Evolutionary conservation across 2,797 vertebrate species (phyloP).

Genomic region (Rallus crepitans): DNA sequence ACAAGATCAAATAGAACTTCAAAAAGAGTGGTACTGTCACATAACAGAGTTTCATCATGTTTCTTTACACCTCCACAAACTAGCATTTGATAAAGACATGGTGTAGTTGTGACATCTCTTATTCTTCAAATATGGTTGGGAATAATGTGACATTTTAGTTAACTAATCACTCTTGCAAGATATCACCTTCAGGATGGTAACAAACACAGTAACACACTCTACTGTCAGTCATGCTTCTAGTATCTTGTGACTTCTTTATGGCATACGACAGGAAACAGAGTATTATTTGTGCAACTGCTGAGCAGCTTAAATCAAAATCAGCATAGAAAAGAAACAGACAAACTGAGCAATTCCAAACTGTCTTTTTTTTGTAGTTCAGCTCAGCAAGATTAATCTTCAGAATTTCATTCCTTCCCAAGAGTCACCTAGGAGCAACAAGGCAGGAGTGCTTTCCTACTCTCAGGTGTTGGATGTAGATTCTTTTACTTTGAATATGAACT

Average conservation of each 20-base stretch:
- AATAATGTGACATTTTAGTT: constrained; percentile 14
- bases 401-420: not conserved
- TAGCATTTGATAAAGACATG: not conserved
- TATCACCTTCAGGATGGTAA: not conserved
- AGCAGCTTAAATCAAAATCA: not conserved
- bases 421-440: not conserved
- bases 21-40: not conserved
- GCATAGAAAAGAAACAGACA: not conserved
- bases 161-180: not conserved
- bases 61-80: not conserved
- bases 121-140: not conserved
- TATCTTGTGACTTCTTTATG: not conserved
- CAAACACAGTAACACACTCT: not conserved
- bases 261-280: not conserved
- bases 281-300: not conserved
- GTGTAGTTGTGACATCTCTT: not conserved
- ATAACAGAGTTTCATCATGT: not conserved
- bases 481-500: not conserved
- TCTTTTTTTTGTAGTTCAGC: not conserved
- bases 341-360: not conserved
- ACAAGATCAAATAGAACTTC: not conserved
- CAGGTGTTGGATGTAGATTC: not conserved
- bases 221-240: not conserved
- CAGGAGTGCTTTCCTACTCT: not conserved
- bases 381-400: not conserved